Evolutionary conservation across 2,797 vertebrate species (phyloP), one percentile per base, ranked within the genome.

Genomic region (Etheostoma perlongum): DNA sequence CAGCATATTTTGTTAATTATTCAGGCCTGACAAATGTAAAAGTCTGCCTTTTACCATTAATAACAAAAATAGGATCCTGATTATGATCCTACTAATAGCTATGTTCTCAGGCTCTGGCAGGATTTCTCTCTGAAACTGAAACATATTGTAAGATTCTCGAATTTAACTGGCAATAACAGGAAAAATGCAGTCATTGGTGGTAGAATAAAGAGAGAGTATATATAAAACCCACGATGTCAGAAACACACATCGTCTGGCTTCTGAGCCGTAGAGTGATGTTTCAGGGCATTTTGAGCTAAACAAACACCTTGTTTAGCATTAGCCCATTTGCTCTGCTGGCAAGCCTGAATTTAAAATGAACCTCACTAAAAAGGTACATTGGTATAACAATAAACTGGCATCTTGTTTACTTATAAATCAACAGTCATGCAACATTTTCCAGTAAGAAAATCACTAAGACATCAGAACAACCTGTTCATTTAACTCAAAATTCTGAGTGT

Each of bases 251-350:
- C 59, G 57, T 57, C 44, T 75, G 58, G 46, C 61, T 69, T 49
- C 52, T 46, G 48, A 77, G 67, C 68, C 44, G 49, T 30, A 57
- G 47, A 79, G 42, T 65, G 25, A 67, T 47, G 65, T 77, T 80
- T 83, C 21, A 60, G n/a, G 82, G 73, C 49, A 70, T 62, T 79
- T 82, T 79, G 72, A 73, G 36, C 42, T 44, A 40, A 40, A 40
- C 36, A 73, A 84, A 74, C 63, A 5, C 54, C 72, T 73, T n/a
- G 5, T 74, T 80, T 73, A 74, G 61, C 8, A 0, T 73, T 72
- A 44, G 46, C 42, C 64, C 60, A 71, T 81, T 60, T 73, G 49
- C 76, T 57, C 64, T 51, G 53, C 63, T 53, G 48, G 30, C 70
- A 62, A 44, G 68, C 63, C 51, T 61, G 52, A 30, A 82, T 81